A percentile compares a stretch with the other conserved stretches of the same genome.
Conservation (phyloP, 2,797 vertebrate genomes). For the Echeneis naucrates region DNA sequence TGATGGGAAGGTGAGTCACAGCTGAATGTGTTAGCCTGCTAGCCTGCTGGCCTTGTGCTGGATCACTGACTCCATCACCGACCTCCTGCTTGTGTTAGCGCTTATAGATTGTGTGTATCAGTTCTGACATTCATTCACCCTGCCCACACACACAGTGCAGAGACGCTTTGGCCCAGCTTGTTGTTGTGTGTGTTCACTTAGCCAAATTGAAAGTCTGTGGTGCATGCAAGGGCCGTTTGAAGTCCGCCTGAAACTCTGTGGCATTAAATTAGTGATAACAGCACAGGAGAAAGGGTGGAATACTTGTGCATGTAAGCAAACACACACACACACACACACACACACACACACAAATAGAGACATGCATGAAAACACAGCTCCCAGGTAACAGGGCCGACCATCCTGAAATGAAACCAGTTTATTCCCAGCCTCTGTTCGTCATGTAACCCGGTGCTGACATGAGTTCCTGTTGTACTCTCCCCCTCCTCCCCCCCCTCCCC, state of each 20-base stretch:
- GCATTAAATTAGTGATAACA: slow-evolving; percentile 66
- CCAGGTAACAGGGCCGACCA: slow-evolving; percentile 43
- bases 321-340: slow-evolving; percentile 15
- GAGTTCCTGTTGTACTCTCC: slow-evolving; percentile 66
- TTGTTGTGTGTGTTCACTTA: slow-evolving; percentile 65
- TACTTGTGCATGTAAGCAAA: slow-evolving; percentile 39
- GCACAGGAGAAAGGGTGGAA: slow-evolving; percentile 36
- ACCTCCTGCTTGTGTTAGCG: slow-evolving; percentile 49
- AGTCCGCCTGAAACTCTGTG: slow-evolving; percentile 53
- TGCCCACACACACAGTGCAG: slow-evolving; percentile 15
- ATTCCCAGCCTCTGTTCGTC: slow-evolving; percentile 61
- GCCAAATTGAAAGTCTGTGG: slow-evolving; percentile 61
- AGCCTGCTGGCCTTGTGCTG: slow-evolving; percentile 46
- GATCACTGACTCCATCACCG: slow-evolving; percentile 62
- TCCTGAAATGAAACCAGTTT: slow-evolving; percentile 56
- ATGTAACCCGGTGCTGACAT: slow-evolving; percentile 66
- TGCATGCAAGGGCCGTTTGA: slow-evolving; percentile 61
- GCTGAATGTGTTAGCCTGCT: slow-evolving; percentile 55
- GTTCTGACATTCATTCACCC: slow-evolving; percentile 41
- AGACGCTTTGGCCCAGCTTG: slow-evolving; percentile 32
- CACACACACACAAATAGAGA: slow-evolving; percentile 42
- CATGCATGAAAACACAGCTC: slow-evolving; percentile 48
- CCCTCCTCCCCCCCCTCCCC: slow-evolving; percentile 23
- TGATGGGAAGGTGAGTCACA: slow-evolving; percentile 55
- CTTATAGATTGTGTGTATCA: slow-evolving; percentile 55